Conservation (phyloP, 2,888 invertebrate species). For the Drosophila merina region DNA sequence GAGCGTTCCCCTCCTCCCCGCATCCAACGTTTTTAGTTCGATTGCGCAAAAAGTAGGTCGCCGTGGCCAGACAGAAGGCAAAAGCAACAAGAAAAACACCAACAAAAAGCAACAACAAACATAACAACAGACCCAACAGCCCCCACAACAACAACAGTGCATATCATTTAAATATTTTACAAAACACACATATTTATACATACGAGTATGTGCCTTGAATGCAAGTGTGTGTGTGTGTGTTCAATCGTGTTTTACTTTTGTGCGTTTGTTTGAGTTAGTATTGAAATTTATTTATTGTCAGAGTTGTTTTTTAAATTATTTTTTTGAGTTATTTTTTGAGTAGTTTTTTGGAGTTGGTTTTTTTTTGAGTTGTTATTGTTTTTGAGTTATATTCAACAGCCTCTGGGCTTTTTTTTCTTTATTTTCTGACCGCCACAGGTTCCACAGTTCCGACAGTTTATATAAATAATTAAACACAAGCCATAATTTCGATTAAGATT, state of each 20-base stretch:
- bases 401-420: constrained; percentile 4
- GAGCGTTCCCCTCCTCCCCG: constrained; percentile 23
- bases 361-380: constrained; percentile 1
- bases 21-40: constrained; percentile 64
- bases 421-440: constrained; percentile 12
- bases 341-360: not conserved
- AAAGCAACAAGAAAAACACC: constrained; percentile 24
- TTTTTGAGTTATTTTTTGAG: no score
- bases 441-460: not conserved
- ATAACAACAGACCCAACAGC: constrained; percentile 10
- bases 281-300: constrained; percentile 56
- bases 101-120: constrained; percentile 25
- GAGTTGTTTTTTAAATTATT: constrained; percentile 35
- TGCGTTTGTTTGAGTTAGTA: constrained; percentile 57
- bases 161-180: constrained; percentile 74
- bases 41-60: constrained; percentile 76
- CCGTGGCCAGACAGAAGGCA: constrained; percentile 61
- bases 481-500: constrained; percentile 15
- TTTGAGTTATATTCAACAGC: constrained; percentile 33
- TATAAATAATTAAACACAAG: constrained; percentile 21
- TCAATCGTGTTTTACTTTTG: constrained; percentile 39
- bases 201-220: constrained; percentile 3
- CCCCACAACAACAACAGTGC: constrained; percentile 34
- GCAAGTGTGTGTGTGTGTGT: constrained; percentile 8
- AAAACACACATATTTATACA: constrained; percentile 33